Conservation (phyloP, 2,113 vertebrate genomes). For the Lutjanus erythropterus region DNA sequence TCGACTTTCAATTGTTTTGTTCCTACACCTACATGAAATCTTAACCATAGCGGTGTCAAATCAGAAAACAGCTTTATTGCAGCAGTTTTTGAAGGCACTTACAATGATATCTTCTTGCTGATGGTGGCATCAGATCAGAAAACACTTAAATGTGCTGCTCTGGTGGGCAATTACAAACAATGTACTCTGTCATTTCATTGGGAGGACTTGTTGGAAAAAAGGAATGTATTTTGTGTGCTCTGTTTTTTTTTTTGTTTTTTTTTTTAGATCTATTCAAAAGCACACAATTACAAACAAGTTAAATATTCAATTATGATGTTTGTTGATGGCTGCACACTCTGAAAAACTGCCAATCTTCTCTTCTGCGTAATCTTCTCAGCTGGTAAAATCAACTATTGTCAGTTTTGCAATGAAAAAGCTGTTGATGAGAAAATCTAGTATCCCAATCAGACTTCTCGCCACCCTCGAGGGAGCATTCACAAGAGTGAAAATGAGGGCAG, state of each 20-base stretch:
- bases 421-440: conserved; percentile 13
- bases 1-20: background rate
- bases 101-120: background rate
- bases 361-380: conserved; percentile 17
- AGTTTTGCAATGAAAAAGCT: conserved; percentile 34
- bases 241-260: too few species aligned
- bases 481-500: conserved; percentile 47
- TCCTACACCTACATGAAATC: too few species aligned
- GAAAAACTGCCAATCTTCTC: background rate
- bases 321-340: background rate
- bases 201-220: conserved; percentile 6
- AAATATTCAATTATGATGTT: background rate
- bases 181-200: background rate
- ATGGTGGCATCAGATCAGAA: background rate
- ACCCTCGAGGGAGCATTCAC: conserved; percentile 22
- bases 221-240: too few species aligned
- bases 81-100: background rate
- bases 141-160: background rate
- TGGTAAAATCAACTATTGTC: conserved; percentile 13
- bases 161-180: background rate
- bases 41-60: too few species aligned
- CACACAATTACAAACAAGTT: conserved; percentile 3
- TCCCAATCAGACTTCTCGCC: conserved; percentile 28
- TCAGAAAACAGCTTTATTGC: background rate
- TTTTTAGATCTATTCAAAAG: background rate